phyloP scores from a whole-genome alignment of 1,140 invertebrate genomes.

The Antheraea mylitta region DNA sequence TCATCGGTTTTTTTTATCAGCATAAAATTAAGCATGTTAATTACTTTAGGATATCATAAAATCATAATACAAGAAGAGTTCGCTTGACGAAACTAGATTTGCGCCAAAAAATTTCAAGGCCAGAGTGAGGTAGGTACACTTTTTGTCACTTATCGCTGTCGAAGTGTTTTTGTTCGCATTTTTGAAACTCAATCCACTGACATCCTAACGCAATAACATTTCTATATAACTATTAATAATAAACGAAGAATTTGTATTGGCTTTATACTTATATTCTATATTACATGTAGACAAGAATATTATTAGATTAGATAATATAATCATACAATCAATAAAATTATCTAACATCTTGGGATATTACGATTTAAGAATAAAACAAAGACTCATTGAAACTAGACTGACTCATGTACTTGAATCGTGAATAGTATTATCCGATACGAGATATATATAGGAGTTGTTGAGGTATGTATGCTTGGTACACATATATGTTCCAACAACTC shows the following conservation, averaged over 20 bases:
- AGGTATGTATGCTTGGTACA: no score
- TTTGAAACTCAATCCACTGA: slow-evolving; percentile 10
- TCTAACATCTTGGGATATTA: no score
- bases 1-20: not conserved
- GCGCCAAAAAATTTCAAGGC: slow-evolving; percentile 6
- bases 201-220: not conserved
- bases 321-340: no score
- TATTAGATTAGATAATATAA: no score
- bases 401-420: no score
- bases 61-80: slow-evolving; percentile 11
- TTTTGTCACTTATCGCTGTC: slow-evolving; percentile 22
- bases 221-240: not conserved
- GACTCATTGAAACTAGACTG: no score
- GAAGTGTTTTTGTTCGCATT: slow-evolving; percentile 24
- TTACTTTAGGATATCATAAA: slow-evolving; percentile 1
- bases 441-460: no score
- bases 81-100: not conserved
- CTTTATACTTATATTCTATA: no score
- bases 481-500: no score
- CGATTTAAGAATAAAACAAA: no score
- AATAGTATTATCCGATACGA: no score
- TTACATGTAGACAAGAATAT: no score
- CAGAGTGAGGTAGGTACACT: slow-evolving; percentile 7
- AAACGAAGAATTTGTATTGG: not conserved
- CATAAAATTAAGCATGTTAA: not conserved